A percentile compares a stretch with the other conserved stretches of the same genome.
These are phyloP conservation scores for Mythimna loreyi DNA, from an alignment of 2,888 invertebrate genomes.

Conservation along the genomic window DNA sequence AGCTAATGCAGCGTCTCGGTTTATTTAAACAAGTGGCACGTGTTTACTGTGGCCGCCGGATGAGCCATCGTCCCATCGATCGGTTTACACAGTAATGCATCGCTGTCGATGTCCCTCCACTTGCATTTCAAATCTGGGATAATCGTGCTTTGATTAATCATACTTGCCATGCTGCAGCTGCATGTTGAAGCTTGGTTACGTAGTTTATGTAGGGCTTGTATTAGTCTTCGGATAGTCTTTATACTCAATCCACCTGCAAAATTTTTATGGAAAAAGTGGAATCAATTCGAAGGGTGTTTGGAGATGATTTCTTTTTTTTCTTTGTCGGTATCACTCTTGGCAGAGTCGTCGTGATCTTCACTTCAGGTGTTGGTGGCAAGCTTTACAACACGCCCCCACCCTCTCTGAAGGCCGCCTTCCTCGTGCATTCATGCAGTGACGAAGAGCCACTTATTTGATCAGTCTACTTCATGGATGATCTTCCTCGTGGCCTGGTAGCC, in stretches of 20 bases:
- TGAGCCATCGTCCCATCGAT: conserved; percentile 83
- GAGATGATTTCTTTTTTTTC: no score
- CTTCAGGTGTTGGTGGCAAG: no score
- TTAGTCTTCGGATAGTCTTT: not conserved
- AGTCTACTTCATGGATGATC: no score
- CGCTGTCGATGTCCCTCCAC: conserved; percentile 82
- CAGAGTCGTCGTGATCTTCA: no score
- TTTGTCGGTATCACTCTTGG: no score
- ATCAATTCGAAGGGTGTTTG: not conserved
- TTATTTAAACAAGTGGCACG: conserved; percentile 90
- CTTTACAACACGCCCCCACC: no score
- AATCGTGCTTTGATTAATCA: conserved; percentile 58
- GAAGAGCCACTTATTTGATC: no score
- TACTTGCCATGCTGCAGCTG: conserved; percentile 45
- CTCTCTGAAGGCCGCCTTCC: no score
- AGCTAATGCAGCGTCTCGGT: conserved; percentile 88
- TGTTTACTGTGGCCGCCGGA: conserved; percentile 89
- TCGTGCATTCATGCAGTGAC: no score
- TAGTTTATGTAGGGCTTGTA: not conserved
- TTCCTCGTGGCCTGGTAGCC: no score
- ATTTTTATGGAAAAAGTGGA: no score
- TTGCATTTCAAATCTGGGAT: conserved; percentile 71
- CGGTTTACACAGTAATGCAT: conserved; percentile 89
- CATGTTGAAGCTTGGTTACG: conserved; percentile 4
- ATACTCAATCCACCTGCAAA: no score